phyloP scores from a whole-genome alignment of 2,113 vertebrate genomes.

The Laticauda colubrina region DNA sequence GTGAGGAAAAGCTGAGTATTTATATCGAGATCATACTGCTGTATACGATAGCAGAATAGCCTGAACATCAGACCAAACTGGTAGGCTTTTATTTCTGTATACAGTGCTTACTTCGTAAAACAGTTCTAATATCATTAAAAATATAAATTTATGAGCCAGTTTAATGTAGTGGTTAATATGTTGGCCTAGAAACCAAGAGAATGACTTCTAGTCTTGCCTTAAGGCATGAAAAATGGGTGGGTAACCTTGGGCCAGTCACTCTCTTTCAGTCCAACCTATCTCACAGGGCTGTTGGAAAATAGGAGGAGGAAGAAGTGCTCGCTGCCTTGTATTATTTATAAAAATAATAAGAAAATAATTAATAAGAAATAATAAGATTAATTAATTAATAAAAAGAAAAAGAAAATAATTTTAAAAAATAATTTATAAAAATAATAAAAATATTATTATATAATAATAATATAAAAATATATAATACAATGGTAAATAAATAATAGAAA shows the following conservation, averaged over 20 bases:
- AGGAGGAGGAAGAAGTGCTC: background rate
- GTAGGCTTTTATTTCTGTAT: background rate
- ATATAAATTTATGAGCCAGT: background rate
- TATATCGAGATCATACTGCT: background rate
- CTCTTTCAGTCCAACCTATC: background rate
- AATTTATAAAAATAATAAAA: background rate
- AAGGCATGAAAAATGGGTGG: background rate
- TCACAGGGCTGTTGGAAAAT: background rate
- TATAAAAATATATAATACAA: background rate
- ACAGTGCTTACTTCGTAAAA: background rate
- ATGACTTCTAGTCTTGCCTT: background rate
- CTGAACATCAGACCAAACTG: background rate
- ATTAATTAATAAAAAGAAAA: too few species aligned
- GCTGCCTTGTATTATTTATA: background rate
- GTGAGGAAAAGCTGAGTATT: background rate
- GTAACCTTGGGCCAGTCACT: background rate
- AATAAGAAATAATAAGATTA: too few species aligned
- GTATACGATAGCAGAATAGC: background rate
- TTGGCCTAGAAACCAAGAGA: background rate
- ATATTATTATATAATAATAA: too few species aligned
- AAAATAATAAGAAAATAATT: background rate
- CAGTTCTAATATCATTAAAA: background rate
- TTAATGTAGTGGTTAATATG: background rate
- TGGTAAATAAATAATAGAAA: background rate
- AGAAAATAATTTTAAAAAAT: too few species aligned